Base-by-base conservation (phyloP, 2,888 invertebrate species). In the Conomelus anceps region DNA sequence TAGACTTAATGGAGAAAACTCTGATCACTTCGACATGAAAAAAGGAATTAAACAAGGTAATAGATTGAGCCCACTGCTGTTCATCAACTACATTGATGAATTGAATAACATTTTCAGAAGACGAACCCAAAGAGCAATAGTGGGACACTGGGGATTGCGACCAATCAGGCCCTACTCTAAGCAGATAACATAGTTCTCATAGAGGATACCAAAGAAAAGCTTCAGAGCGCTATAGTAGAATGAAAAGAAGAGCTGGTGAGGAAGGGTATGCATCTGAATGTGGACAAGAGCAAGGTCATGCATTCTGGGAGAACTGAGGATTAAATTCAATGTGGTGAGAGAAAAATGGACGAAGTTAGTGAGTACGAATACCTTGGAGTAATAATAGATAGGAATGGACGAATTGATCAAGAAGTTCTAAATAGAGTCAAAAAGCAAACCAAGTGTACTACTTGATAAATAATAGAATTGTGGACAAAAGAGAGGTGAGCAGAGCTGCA, bases 211-310 rank as follows among this genome's bases (percentile, higher is more conserved):
- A 41, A 85, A 85, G 23, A 23, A 85, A 85, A 26, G 20, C 89
- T 89, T 7, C 89, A 89, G 85, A n/a, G 29, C 9, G 85, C 85
- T 24, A 26, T 85, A n/a, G 26, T 85, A 11, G 85, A 87, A 87
- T 85, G 85, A 85, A 84, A 89, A 22, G 26, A 84, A n/a, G 85
- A 89, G 23, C n/a, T 89, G 7, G 29, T 20, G 17, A 85, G 89
- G 24, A 85, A 89, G 23, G 89, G 89, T 3, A 89, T 89, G 89
- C 23, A 20, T 13, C 20, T 89, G 20, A 85, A 89, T 85, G 85
- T n/a, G 20, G 34, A 26, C n/a, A 85, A 85, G 85, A 89, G 29
- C 34, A 89, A 89, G 85, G 85, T 89, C 13, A 89, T 85, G 86
- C 24, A 22, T n/a, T 20, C 23, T 29, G 26, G 85, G 9, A 9